Evolutionary conservation across 2,113 vertebrate species (phyloP).

Genomic region (Octodon degus): DNA sequence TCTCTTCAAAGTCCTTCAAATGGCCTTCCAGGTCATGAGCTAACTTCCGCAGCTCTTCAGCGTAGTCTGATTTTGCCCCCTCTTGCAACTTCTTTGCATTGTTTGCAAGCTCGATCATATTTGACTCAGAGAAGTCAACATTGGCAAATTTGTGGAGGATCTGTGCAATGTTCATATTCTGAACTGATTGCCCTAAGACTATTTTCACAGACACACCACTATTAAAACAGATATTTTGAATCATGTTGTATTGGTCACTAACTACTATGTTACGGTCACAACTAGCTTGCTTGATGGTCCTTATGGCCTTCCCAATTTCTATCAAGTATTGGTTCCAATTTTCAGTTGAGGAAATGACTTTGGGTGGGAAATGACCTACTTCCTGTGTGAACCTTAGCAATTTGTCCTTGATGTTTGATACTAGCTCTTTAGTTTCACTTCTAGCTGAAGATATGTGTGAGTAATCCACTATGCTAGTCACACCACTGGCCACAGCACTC

Average conservation of each 20-base stretch:
- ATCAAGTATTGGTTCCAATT: not conserved
- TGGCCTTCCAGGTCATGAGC: not conserved
- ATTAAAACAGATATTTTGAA: not conserved
- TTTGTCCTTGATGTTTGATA: not conserved
- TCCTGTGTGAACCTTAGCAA: not conserved
- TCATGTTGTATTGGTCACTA: not conserved
- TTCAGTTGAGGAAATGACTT: not conserved
- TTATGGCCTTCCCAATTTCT: not conserved
- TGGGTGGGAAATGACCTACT: not conserved
- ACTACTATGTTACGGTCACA: not conserved
- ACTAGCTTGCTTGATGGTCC: not conserved
- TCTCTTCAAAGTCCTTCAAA: not conserved
- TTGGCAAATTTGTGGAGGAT: rapidly evolving
- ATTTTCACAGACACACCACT: too few species aligned
- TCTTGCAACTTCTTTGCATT: not conserved
- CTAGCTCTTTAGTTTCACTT: not conserved
- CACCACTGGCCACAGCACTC: not conserved
- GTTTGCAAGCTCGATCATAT: not conserved
- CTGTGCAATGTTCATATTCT: not conserved
- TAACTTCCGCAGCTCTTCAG: not conserved
- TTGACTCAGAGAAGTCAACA: not conserved
- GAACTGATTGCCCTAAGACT: too few species aligned
- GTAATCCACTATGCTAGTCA: not conserved
- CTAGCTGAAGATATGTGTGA: not conserved
- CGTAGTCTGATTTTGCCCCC: not conserved